These are phyloP conservation scores for Polypedilum vanderplanki DNA, from an alignment of 1,140 invertebrate genomes.

Conservation along the genomic window DNA sequence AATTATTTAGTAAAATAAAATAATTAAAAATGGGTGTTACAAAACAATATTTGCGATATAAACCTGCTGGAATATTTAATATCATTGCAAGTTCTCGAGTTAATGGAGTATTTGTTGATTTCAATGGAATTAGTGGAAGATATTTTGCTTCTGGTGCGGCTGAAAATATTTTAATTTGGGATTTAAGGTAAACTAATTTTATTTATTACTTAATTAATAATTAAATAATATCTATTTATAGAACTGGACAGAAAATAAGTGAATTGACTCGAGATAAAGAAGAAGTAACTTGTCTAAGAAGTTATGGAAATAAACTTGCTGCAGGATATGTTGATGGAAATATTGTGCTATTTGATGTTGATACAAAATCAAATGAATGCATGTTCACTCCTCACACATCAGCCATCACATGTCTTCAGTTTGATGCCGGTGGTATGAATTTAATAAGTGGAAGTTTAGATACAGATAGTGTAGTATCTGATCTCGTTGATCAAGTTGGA, in stretches of 20 bases:
- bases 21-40: conserved; percentile 76
- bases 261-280: conserved; percentile 69
- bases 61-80: conserved; percentile 73
- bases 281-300: conserved; percentile 63
- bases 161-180: conserved; percentile 92
- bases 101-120: conserved; percentile 69
- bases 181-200: conserved; percentile 52
- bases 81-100: conserved; percentile 72
- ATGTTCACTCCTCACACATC: conserved; percentile 85
- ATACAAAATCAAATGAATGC: conserved; percentile 60
- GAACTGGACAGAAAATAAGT: conserved; percentile 78
- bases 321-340: conserved; percentile 88
- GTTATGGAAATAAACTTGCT: conserved; percentile 67
- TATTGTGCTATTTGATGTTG: conserved; percentile 72
- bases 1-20: too few species aligned
- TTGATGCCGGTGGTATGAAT: conserved; percentile 55
- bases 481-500: conserved; percentile 85
- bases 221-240: conserved; percentile 31
- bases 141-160: conserved; percentile 83
- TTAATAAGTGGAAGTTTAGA: conserved; percentile 51
- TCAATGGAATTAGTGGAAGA: conserved; percentile 67
- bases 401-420: conserved; percentile 67
- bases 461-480: conserved; percentile 91
- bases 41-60: conserved; percentile 91
- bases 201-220: neutral